Base-by-base conservation (phyloP, 1,140 invertebrate genomes). In the Drosophila lacertosa region DNA sequence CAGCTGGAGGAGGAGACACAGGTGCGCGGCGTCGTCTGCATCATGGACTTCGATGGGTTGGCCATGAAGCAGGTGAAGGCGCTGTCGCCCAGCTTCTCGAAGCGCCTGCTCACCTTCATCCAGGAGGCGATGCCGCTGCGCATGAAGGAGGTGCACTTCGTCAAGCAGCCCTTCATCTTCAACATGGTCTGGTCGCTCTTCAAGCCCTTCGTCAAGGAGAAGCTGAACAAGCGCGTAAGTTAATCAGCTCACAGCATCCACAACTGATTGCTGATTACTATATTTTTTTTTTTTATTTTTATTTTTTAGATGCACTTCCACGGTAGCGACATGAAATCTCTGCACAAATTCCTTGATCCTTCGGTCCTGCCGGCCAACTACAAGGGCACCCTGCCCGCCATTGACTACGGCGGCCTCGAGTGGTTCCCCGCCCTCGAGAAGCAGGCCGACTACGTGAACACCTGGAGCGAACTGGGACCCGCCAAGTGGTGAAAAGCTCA, bases 61-160 rank as follows among this genome's bases (percentile, higher is more conserved):
- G 92, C 93, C 37, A 94, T 95, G 93, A 94, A 94, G 89, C 96
- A 97, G 92, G 94, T 94, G 1, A 93, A 93, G 91, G 94, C 93
- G 1, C 90, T 96, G n/a, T 93, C 94, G 1, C 95, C 95, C 16
- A 90, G 94, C 1, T 96, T 96, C 88, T 95, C 95, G 18, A 94
- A 95, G 91, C 93, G 94, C 60, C 93, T 97, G 16, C 93, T 97
- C 40, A 93, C 93, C 13, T 97, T 96, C 90, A 96, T 97, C 59
- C 96, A 97, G 90, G 96, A 98, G 67, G 96, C 96, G 2, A 97
- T 98, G 94, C 97, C 97, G 20, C 92, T 97, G 11, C 93, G 97
- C 64, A 94, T 98, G 75, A 97, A 97, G 91, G 96, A 97, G 90
- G 95, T 98, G 9, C 97, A 98, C 92, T 95, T 98, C 77, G 95